Evolutionary conservation across 2,113 vertebrate genomes (phyloP).

Genomic region (Psophia crepitans): DNA sequence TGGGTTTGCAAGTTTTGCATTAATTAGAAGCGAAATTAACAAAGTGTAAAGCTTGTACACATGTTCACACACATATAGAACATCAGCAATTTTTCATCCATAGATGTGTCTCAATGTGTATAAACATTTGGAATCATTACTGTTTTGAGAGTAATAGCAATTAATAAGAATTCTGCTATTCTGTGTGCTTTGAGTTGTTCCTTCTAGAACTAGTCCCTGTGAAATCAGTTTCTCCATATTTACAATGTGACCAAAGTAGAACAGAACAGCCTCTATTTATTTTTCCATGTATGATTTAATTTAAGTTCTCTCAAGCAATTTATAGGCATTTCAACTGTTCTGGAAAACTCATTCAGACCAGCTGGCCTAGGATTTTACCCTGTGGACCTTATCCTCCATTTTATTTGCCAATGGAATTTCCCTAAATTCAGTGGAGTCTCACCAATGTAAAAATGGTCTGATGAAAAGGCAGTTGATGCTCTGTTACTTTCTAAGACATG

Average conservation of each 20-base stretch:
- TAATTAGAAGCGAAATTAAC: slow-evolving; percentile 38
- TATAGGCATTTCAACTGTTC: neutral
- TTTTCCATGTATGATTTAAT: neutral
- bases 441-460: neutral
- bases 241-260: neutral
- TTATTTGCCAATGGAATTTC: neutral
- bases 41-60: neutral
- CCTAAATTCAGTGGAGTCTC: neutral
- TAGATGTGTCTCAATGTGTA: neutral
- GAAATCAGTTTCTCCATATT: neutral
- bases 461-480: neutral
- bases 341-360: neutral
- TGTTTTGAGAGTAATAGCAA: neutral
- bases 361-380: neutral
- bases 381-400: neutral
- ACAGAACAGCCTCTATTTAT: neutral
- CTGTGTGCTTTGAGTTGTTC: neutral
- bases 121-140: neutral
- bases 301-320: neutral
- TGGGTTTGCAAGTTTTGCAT: slow-evolving; percentile 18
- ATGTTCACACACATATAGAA: neutral
- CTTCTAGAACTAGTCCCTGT: neutral
- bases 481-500: neutral
- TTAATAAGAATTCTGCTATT: neutral
- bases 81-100: neutral